Conservation (phyloP, 2,888 invertebrate genomes). For the Ophraella communa region DNA sequence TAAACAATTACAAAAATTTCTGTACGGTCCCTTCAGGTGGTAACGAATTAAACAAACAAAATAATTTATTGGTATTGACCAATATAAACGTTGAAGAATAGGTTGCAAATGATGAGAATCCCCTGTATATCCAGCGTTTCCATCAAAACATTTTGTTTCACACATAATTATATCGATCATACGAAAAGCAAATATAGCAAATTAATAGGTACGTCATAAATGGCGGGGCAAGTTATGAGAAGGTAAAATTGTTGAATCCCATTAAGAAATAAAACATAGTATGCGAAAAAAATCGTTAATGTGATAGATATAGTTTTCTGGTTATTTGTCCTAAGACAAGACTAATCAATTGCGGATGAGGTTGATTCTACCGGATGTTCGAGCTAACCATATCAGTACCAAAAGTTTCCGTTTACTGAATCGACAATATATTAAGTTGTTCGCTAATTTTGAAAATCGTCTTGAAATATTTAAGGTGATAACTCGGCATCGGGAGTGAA, state of each 20-base stretch:
- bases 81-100: neutral
- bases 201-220: neutral
- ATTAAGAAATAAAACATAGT: neutral
- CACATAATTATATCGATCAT: neutral
- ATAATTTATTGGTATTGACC: too few species aligned
- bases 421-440: conserved; percentile 2
- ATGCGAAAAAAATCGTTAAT: neutral
- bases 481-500: neutral
- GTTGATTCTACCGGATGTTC: conserved; percentile 33
- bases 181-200: neutral
- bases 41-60: too few species aligned
- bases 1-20: too few species aligned
- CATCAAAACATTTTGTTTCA: neutral
- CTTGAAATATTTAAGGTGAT: neutral
- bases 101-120: neutral
- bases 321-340: conserved; percentile 21
- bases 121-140: neutral
- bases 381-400: conserved; percentile 28
- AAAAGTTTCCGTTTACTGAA: conserved; percentile 29
- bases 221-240: neutral
- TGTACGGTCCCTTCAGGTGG: too few species aligned
- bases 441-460: neutral
- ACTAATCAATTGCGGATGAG: conserved; percentile 37
- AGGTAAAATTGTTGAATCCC: neutral
- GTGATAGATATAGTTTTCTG: neutral